phyloP scores from a whole-genome alignment of 2,113 vertebrate genomes.

The Hoplias malabaricus region DNA sequence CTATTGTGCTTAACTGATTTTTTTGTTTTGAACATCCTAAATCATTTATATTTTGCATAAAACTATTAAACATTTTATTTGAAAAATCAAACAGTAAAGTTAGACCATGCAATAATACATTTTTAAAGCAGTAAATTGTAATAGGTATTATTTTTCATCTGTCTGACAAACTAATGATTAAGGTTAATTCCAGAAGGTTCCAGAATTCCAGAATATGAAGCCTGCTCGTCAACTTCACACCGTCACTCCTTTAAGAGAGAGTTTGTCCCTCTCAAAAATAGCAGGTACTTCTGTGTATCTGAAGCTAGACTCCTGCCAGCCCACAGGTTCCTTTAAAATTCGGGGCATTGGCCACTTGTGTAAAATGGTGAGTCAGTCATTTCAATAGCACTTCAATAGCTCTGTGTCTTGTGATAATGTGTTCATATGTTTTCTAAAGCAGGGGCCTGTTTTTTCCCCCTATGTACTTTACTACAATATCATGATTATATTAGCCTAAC shows the following conservation, averaged over 20 bases:
- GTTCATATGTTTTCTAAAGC: too few relatives aligned
- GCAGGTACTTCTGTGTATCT: slow-evolving; percentile 78
- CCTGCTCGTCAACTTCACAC: slow-evolving; percentile 71
- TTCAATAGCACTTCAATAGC: neutral
- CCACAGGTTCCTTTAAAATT: slow-evolving; percentile 90
- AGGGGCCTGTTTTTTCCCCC: too few relatives aligned
- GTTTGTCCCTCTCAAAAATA: slow-evolving; percentile 74
- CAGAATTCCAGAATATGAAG: slow-evolving; percentile 70
- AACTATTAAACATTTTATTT: too few relatives aligned
- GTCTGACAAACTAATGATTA: neutral
- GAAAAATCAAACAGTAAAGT: too few relatives aligned
- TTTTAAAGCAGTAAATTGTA: too few relatives aligned
- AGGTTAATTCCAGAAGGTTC: neutral
- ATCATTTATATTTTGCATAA: too few relatives aligned
- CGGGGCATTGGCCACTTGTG: slow-evolving; percentile 87
- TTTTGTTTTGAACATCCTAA: too few relatives aligned
- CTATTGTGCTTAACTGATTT: too few relatives aligned
- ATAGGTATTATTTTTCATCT: neutral
- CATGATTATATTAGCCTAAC: too few relatives aligned
- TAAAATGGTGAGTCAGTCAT: slow-evolving; percentile 75
- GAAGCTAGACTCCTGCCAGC: slow-evolving; percentile 88
- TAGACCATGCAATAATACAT: too few relatives aligned
- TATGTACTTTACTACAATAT: too few relatives aligned
- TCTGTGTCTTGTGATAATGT: too few relatives aligned
- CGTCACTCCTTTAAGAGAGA: slow-evolving; percentile 81